A percentile compares a stretch with the other conserved stretches of the same genome.
phyloP scores from a whole-genome alignment of 2,797 vertebrate species.

The Chaenodraco wilsoni region DNA sequence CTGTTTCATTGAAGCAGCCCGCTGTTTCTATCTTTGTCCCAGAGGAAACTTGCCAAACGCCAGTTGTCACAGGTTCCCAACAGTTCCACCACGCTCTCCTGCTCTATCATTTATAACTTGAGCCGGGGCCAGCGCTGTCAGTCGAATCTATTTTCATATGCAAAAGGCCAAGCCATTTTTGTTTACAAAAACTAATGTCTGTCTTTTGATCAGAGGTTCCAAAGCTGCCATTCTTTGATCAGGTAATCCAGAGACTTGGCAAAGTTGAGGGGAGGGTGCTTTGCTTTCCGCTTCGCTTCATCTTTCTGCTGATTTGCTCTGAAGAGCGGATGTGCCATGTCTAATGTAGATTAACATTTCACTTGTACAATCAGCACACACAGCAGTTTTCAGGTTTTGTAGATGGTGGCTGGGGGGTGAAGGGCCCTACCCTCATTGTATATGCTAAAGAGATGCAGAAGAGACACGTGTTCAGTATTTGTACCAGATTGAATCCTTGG shows the following conservation, averaged over 20 bases:
- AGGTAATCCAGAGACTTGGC: slow-evolving; percentile 76
- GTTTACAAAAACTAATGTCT: slow-evolving; percentile 74
- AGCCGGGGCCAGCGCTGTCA: slow-evolving; percentile 62
- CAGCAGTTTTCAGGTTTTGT: slow-evolving; percentile 72
- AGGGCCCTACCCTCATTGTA: slow-evolving; percentile 45
- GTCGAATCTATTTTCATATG: slow-evolving; percentile 59
- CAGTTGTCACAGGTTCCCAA: slow-evolving; percentile 74
- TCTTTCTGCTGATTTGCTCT: slow-evolving; percentile 79
- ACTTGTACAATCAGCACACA: slow-evolving; percentile 74
- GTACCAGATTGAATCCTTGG: slow-evolving; percentile 38
- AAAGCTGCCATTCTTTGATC: slow-evolving; percentile 79
- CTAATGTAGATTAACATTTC: slow-evolving; percentile 82
- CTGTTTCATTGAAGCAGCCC: slow-evolving; percentile 68
- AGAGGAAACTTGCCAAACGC: slow-evolving; percentile 67
- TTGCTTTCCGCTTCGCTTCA: slow-evolving; percentile 61
- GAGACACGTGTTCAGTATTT: slow-evolving; percentile 59
- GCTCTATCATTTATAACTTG: slow-evolving; percentile 62
- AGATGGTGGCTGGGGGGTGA: slow-evolving; percentile 43
- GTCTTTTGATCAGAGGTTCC: slow-evolving; percentile 74
- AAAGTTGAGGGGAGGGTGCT: slow-evolving; percentile 60
- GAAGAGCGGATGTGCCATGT: slow-evolving; percentile 76
- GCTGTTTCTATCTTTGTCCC: slow-evolving; percentile 72
- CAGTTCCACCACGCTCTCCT: slow-evolving; percentile 37
- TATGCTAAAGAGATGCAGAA: slow-evolving; percentile 68
- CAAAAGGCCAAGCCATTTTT: slow-evolving; percentile 68